Evolutionary conservation across 1,140 invertebrate species (phyloP).

Genomic region (Drosophila sp.): DNA sequence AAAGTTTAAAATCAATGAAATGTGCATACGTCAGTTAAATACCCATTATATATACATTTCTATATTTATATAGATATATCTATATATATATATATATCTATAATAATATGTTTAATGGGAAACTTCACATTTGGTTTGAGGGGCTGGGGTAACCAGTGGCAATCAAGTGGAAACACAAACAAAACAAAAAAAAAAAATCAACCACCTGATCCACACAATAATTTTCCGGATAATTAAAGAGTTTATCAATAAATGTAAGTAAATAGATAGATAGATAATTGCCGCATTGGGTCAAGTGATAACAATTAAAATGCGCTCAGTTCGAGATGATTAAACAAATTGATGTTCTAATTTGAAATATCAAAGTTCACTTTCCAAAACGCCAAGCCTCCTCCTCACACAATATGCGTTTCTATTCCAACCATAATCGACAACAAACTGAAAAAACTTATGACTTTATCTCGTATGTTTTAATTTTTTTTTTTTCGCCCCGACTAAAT

Average conservation of each 20-base stretch:
- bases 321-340: slow-evolving; percentile 34
- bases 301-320: slow-evolving; percentile 48
- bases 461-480: background rate
- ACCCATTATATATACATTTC: background rate
- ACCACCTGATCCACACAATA: slow-evolving; percentile 14
- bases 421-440: slow-evolving; percentile 15
- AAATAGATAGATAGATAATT: slow-evolving; percentile 40
- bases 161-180: slow-evolving; percentile 45
- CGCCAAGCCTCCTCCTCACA: background rate
- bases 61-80: slow-evolving; percentile 17
- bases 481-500: slow-evolving; percentile 2
- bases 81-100: slow-evolving; percentile 16
- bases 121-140: slow-evolving; percentile 17
- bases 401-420: slow-evolving; percentile 1
- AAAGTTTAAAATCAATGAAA: slow-evolving; percentile 60
- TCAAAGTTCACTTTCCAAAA: slow-evolving; percentile 10
- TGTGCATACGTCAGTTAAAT: slow-evolving; percentile 34
- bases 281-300: slow-evolving; percentile 45
- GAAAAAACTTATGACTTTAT: slow-evolving; percentile 1
- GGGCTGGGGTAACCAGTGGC: background rate
- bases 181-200: slow-evolving; percentile 19
- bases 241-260: slow-evolving; percentile 16
- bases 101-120: slow-evolving; percentile 28
- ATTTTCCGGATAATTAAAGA: slow-evolving; percentile 60
- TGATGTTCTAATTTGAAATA: background rate